Base-by-base conservation (phyloP, 2,888 invertebrate genomes). In the Sicus ferrugineus region DNA sequence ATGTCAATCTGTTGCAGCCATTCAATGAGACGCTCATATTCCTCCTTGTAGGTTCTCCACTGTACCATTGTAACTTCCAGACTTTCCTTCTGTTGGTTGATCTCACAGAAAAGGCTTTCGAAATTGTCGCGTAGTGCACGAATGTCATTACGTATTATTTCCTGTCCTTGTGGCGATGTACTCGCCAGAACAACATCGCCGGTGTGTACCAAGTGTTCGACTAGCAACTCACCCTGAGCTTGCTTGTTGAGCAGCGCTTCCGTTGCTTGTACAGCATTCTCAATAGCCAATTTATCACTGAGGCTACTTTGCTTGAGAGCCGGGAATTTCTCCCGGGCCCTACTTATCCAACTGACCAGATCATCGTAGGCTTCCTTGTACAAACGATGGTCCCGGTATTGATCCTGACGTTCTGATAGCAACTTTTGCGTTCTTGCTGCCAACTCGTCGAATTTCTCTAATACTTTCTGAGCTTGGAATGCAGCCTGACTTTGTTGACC, bases 331-430 rank as follows among this genome's bases (percentile, higher is more conserved):
- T 96, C 96, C 73, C 95, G 90, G 0, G 95, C 93, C 75, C 95
- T 88, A 67, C 90, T 91, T 73, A 97, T 88, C 96, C 97, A 97
- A 67, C 92, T 90, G 62, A 93, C 92, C 19, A 97, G 88, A 79
- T 95, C 95, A 79, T 96, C 96, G 74, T 94, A 92, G 5, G 96
- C 94, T 85, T 96, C 96, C 81, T 96, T 96, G 82, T 96, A 97
- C 1, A 92, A 84, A 72, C 93, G 90, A 80, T 96, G 96, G 82
- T 96, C 95, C 80, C 92, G 91, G 79, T 93, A 95, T 80, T 96
- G 94, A 78, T 92, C 92, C 82, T 95, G 94, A 21, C 95, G 89
- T 79, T 95, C 93, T 2, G 88, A 86, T 16, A 95, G 86, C 38
- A 95, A 80, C 81, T 90, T 91, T 83, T 92, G 93, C 14, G 94